Percentiles rank a stretch among this genome's conserved stretches.
Evolutionary conservation across 2,797 vertebrate species (phyloP).

Genomic region (Sebastiscus tertius): DNA sequence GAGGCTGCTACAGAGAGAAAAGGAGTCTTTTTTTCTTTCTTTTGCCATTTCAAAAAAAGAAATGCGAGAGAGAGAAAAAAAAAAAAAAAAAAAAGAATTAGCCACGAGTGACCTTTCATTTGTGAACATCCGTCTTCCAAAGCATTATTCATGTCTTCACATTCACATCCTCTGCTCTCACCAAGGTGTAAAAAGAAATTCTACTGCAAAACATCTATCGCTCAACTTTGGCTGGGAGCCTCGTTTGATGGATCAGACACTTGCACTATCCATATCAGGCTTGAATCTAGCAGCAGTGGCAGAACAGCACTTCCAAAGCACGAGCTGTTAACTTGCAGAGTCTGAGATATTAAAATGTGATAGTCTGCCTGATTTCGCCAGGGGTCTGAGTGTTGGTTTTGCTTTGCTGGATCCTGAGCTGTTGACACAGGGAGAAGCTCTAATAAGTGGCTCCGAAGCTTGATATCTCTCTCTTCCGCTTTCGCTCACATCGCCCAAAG

Average conservation of each 20-base stretch:
- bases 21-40: conserved; percentile 28
- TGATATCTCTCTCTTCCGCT: conserved; percentile 44
- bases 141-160: conserved; percentile 58
- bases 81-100: conserved; percentile 41
- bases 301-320: conserved; percentile 63
- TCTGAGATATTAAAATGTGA: conserved; percentile 63
- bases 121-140: conserved; percentile 53
- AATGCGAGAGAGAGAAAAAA: conserved; percentile 1
- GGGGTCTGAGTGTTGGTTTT: conserved; percentile 61
- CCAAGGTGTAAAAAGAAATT: conserved; percentile 30
- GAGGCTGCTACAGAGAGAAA: conserved; percentile 72
- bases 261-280: conserved; percentile 39
- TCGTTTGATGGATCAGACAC: conserved; percentile 65
- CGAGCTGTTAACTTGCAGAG: conserved; percentile 58
- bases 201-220: conserved; percentile 61
- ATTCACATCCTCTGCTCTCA: conserved; percentile 51
- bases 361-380: conserved; percentile 50
- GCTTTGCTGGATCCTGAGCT: conserved; percentile 70
- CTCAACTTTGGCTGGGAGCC: conserved; percentile 59
- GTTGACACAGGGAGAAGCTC: conserved; percentile 56
- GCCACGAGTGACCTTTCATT: conserved; percentile 68
- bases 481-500: conserved; percentile 43
- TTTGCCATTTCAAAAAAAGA: conserved; percentile 64
- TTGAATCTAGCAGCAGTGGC: conserved; percentile 54
- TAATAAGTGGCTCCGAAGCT: conserved; percentile 52